These are phyloP conservation scores for Cheilosia vulpina DNA, from an alignment of 2,888 invertebrate species.

Conservation along the genomic window DNA sequence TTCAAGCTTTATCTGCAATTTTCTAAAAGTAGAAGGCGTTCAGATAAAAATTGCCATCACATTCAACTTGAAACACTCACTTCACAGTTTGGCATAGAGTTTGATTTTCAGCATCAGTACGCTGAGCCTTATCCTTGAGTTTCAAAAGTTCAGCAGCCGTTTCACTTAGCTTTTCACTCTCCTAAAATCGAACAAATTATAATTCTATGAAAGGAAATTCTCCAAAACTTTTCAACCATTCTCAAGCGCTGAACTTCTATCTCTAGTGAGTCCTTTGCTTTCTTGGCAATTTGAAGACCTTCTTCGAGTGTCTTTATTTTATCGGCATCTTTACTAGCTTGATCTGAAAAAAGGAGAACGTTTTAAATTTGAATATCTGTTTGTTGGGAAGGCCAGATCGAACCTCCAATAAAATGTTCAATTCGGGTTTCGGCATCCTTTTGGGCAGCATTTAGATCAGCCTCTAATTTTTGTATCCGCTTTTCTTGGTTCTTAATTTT, in stretches of 20 bases:
- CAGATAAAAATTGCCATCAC: neutral
- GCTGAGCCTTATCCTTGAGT: neutral
- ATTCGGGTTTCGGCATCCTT: slow-evolving; percentile 14
- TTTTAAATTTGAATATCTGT: neutral
- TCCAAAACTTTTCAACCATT: slow-evolving; percentile 16
- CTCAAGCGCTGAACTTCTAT: slow-evolving; percentile 30
- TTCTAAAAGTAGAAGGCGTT: slow-evolving; percentile 5
- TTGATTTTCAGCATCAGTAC: slow-evolving; percentile 20
- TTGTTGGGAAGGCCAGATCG: neutral
- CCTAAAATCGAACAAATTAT: slow-evolving; percentile 9
- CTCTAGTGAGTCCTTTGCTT: slow-evolving; percentile 24
- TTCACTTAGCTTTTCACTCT: slow-evolving; percentile 2
- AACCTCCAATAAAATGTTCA: slow-evolving; percentile 21
- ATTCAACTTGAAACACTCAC: neutral
- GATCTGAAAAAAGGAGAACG: slow-evolving; percentile 21
- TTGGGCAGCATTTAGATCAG: slow-evolving; percentile 11
- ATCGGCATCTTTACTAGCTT: slow-evolving; percentile 12
- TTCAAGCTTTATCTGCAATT: slow-evolving; percentile 21
- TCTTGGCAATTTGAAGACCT: neutral
- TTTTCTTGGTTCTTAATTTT: slow-evolving; percentile 30
- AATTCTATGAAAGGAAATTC: neutral
- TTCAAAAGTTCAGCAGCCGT: neutral
- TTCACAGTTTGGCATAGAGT: slow-evolving; percentile 15
- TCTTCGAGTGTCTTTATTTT: slow-evolving; percentile 18
- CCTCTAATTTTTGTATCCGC: slow-evolving; percentile 8